Evolutionary conservation across 2,888 invertebrate species (phyloP).

Genomic region (Ecdyonurus torrentis): DNA sequence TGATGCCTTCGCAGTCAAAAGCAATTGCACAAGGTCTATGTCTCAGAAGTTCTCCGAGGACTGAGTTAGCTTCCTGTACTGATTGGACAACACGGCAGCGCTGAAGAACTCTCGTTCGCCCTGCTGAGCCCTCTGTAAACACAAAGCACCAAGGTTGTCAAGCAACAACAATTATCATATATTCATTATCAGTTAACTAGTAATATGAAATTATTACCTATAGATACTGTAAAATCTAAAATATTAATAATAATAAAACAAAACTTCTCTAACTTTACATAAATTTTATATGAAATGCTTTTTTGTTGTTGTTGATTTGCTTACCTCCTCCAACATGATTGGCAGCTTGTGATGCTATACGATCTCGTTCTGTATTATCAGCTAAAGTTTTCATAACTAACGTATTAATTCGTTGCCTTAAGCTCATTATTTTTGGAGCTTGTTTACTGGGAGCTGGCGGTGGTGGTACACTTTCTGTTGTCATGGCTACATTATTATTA

Average conservation of each 20-base stretch:
- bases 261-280: no score
- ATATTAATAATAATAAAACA: no score
- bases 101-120: not conserved
- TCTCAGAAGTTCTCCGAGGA: conserved; percentile 14
- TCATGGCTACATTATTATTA: conserved; percentile 6
- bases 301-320: conserved; percentile 46
- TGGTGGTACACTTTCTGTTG: conserved; percentile 1
- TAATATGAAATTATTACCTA: no score
- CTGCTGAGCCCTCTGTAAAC: not conserved
- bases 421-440: conserved; percentile 13
- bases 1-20: conserved; percentile 86
- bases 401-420: conserved; percentile 77
- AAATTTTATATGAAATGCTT: no score
- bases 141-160: not conserved
- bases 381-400: conserved; percentile 78
- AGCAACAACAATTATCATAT: no score
- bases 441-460: conserved; percentile 12
- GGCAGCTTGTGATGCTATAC: conserved; percentile 15
- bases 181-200: no score
- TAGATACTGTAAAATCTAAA: no score
- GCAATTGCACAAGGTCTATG: conserved; percentile 39
- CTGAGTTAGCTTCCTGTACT: not conserved
- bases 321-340: not conserved
- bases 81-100: not conserved
- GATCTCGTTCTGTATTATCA: conserved; percentile 57